Percentiles rank a stretch among this genome's conserved stretches.
Conservation (phyloP, 2,888 invertebrate species). For the Sminthurinus aureus region DNA sequence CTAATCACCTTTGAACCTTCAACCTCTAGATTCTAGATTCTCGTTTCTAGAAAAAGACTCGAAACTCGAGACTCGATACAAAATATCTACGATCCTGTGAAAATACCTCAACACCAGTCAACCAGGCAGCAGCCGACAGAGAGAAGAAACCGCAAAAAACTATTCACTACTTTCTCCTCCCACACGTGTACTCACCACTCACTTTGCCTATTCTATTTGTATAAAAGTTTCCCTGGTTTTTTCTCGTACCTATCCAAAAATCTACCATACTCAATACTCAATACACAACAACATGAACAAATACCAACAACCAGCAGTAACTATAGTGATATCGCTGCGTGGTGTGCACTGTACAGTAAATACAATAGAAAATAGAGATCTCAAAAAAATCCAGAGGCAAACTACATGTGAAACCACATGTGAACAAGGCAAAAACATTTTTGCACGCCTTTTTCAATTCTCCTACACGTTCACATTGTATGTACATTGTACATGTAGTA, state of each 20-base stretch:
- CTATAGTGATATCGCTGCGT: no score
- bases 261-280: no score
- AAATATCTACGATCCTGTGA: not conserved
- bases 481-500: no score
- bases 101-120: not conserved
- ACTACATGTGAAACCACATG: not conserved
- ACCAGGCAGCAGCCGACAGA: not conserved
- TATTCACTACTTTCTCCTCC: not conserved
- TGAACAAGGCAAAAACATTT: not conserved
- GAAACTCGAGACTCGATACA: no score
- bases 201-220: not conserved
- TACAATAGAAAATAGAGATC: not conserved
- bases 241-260: no score
- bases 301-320: no score
- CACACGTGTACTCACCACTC: not conserved
- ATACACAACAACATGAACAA: no score
- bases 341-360: no score
- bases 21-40: not conserved
- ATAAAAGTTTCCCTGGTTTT: no score
- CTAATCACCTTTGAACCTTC: constrained; percentile 22
- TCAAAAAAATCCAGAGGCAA: no score
- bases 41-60: no score
- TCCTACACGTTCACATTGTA: no score
- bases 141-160: not conserved
- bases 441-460: constrained; percentile 1